Evolutionary conservation across 2,113 vertebrate species (phyloP).

Genomic region (Puffinus mauretanicus): DNA sequence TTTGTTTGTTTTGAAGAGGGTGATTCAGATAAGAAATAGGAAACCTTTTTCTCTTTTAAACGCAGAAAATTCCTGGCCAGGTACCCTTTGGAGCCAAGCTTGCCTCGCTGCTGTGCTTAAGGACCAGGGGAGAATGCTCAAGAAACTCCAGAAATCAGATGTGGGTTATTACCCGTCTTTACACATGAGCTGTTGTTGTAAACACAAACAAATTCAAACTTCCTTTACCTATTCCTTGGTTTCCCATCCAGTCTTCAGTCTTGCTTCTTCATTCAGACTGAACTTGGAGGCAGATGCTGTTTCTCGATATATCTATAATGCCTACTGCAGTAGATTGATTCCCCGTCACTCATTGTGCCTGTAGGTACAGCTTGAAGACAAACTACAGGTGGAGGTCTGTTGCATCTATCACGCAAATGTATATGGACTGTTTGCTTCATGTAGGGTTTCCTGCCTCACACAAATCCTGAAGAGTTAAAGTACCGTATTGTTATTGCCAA

Average conservation of each 20-base stretch:
- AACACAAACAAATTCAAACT: not conserved
- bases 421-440: fast-evolving
- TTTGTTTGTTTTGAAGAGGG: not conserved
- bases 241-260: not conserved
- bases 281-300: not conserved
- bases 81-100: not conserved
- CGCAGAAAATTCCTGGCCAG: not conserved
- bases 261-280: not conserved
- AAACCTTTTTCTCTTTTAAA: not conserved
- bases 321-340: not conserved
- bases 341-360: fast-evolving
- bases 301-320: not conserved
- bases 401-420: fast-evolving
- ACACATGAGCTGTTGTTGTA: fast-evolving
- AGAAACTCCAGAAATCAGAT: not conserved
- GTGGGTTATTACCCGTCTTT: not conserved
- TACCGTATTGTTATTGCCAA: not conserved
- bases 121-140: not conserved
- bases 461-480: not conserved
- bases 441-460: not conserved
- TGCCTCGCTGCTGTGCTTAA: not conserved
- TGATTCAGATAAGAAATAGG: not conserved
- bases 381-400: not conserved
- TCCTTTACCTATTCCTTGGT: not conserved
- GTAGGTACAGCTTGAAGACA: not conserved